Evolutionary conservation across 2,888 invertebrate species (phyloP).

Genomic region (Yponomeuta plumbellus): DNA sequence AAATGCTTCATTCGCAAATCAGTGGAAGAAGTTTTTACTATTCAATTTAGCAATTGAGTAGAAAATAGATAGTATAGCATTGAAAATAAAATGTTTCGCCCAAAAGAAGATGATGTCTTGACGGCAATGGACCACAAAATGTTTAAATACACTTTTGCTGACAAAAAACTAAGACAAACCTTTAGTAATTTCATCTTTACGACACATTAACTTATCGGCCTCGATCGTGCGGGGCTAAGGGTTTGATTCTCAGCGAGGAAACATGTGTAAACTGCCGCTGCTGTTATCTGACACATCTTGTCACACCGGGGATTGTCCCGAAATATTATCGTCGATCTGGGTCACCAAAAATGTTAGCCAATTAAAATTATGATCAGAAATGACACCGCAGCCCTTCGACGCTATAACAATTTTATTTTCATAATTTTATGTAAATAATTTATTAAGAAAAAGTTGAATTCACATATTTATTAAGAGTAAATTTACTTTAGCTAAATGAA

Average conservation of each 20-base stretch:
- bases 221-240: conserved; percentile 32
- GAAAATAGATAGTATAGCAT: too few relatives aligned
- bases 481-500: too few relatives aligned
- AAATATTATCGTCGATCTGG: conserved; percentile 7
- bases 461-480: too few relatives aligned
- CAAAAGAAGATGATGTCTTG: neutral
- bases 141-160: neutral
- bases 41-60: too few relatives aligned
- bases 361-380: neutral
- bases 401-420: neutral
- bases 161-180: neutral
- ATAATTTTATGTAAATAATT: too few relatives aligned
- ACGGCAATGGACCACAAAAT: neutral
- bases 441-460: too few relatives aligned
- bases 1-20: too few relatives aligned
- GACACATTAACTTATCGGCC: conserved; percentile 42
- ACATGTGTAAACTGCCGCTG: conserved; percentile 23
- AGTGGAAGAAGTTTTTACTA: too few relatives aligned
- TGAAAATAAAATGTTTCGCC: too few relatives aligned
- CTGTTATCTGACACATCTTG: conserved; percentile 28
- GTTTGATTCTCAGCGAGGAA: conserved; percentile 28
- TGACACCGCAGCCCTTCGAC: neutral
- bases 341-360: conserved; percentile 3
- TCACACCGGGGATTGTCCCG: conserved; percentile 30
- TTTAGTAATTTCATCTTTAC: conserved; percentile 26